Percentiles rank a stretch among this genome's conserved stretches.
phyloP scores from a whole-genome alignment of 2,113 vertebrate genomes.

The Anguilla rostrata region DNA sequence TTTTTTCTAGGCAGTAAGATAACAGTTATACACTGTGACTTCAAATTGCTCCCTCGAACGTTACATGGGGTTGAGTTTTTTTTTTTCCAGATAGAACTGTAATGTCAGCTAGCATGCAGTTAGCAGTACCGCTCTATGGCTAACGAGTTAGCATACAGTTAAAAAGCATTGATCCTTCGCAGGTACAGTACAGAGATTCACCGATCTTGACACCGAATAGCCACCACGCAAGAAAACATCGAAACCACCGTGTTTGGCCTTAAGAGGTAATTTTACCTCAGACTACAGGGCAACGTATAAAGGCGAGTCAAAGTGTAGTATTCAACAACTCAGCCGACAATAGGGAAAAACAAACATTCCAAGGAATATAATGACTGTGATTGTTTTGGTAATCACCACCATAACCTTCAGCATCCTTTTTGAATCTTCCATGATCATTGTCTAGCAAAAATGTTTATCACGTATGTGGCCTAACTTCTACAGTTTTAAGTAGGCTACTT shows the following conservation, averaged over 20 bases:
- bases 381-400: neutral
- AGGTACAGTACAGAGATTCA: neutral
- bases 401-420: neutral
- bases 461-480: neutral
- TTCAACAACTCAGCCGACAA: too few relatives aligned
- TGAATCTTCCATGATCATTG: neutral
- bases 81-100: neutral
- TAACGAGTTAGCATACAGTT: neutral
- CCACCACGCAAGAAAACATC: constrained; percentile 5
- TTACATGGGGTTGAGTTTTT: neutral
- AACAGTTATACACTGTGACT: neutral
- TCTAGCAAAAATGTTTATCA: neutral
- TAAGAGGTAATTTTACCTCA: neutral
- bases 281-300: too few relatives aligned
- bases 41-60: neutral
- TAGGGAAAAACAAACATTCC: too few relatives aligned
- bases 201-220: neutral
- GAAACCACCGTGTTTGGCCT: neutral
- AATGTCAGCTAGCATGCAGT: neutral
- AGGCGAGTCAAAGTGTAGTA: too few relatives aligned
- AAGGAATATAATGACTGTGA: neutral
- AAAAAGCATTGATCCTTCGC: too few relatives aligned
- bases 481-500: neutral
- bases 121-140: neutral
- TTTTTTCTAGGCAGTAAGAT: neutral